Evolutionary conservation across 2,888 invertebrate genomes (phyloP).

Genomic region (Lasioglossum malachurum): DNA sequence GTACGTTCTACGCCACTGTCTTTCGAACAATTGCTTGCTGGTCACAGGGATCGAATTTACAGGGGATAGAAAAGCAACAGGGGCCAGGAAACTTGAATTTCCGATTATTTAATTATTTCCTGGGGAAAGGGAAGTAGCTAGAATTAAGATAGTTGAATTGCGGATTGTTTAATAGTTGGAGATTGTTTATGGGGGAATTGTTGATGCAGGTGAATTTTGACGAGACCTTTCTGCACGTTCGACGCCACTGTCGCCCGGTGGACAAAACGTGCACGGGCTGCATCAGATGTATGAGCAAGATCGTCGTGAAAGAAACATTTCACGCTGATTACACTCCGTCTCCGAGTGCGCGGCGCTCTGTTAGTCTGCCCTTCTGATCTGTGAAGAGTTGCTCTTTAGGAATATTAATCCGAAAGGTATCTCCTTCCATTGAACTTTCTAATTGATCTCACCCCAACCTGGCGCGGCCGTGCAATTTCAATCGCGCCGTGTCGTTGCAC

Average conservation of each 20-base stretch:
- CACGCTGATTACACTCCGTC: slow-evolving; percentile 77
- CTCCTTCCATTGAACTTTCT: slow-evolving; percentile 45
- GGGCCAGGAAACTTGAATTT: too few species aligned
- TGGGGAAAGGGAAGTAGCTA: background rate
- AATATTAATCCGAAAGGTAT: slow-evolving; percentile 54
- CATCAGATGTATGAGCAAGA: slow-evolving; percentile 71
- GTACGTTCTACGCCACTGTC: background rate
- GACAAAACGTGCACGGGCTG: slow-evolving; percentile 63
- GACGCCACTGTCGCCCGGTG: slow-evolving; percentile 52
- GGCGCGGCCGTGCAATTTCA: background rate
- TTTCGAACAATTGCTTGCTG: background rate
- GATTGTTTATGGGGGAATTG: background rate
- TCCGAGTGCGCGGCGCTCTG: slow-evolving; percentile 52
- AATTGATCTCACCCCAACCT: slow-evolving; percentile 34
- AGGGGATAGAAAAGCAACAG: too few species aligned
- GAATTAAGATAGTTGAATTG: background rate
- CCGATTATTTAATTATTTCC: too few species aligned
- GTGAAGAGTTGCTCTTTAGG: slow-evolving; percentile 57
- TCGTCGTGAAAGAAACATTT: slow-evolving; percentile 76
- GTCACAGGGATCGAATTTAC: too few species aligned
- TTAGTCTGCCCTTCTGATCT: slow-evolving; percentile 61
- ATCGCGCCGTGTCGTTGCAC: background rate
- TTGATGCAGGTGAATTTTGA: background rate
- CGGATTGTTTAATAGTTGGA: background rate
- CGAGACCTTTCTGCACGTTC: background rate